Conservation (phyloP, 2,797 vertebrate genomes). For the Macroramphosus scolopax region DNA sequence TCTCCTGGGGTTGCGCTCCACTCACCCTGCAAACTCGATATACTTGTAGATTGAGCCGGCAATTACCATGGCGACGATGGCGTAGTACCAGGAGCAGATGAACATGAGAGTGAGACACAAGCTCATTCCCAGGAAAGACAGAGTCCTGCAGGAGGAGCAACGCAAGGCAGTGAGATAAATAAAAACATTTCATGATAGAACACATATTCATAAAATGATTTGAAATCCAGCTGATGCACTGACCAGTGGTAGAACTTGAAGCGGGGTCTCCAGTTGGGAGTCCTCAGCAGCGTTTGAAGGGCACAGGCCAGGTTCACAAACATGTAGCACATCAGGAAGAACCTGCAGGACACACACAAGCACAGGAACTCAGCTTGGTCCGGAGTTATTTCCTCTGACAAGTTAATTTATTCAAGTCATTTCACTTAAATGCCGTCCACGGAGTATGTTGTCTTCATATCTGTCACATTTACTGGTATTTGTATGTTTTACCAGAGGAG, state of each 20-base stretch:
- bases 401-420: background rate
- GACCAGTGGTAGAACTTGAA: conserved; percentile 99
- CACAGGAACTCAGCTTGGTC: conserved; percentile 4
- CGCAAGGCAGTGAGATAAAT: conserved; percentile 50
- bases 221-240: conserved; percentile 42
- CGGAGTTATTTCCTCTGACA: background rate
- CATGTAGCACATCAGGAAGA: conserved; percentile 99
- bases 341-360: conserved; percentile 77
- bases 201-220: background rate
- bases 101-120: conserved; percentile 98
- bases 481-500: conserved; percentile 7
- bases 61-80: conserved; percentile 91
- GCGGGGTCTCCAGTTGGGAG: conserved; percentile 96
- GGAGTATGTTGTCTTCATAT: conserved; percentile 8
- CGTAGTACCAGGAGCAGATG: conserved; percentile 97
- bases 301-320: conserved; percentile 98
- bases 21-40: conserved; percentile 97
- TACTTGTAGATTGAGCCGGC: conserved; percentile 98
- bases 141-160: conserved; percentile 82
- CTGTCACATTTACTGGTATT: conserved; percentile 23
- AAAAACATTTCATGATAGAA: conserved; percentile 5
- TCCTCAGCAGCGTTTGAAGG: conserved; percentile 91
- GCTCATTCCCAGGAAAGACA: conserved; percentile 97
- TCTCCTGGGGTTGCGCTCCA: conserved; percentile 57
- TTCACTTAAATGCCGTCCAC: conserved; percentile 6